Conservation (phyloP, 2,888 invertebrate genomes). For the Pediacus dermestoides region DNA sequence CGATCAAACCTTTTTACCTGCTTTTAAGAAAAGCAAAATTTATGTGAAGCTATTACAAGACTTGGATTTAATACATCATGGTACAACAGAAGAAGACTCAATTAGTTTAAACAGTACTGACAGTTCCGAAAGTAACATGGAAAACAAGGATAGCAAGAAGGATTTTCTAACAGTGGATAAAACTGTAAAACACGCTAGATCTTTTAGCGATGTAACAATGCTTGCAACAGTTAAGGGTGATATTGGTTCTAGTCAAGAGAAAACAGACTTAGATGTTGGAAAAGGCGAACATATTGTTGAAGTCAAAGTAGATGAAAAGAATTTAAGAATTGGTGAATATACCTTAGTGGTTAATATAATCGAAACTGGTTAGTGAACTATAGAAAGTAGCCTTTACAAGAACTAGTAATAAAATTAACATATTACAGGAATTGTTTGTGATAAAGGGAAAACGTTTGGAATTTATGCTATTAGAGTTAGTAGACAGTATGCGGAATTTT, state of each 20-base stretch:
- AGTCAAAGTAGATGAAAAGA: conserved; percentile 27
- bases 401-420: no score
- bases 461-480: conserved; percentile 84
- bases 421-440: conserved; percentile 67
- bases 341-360: conserved; percentile 59
- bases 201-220: conserved; percentile 46
- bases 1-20: conserved; percentile 60
- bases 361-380: conserved; percentile 56
- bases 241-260: conserved; percentile 22
- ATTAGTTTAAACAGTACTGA: conserved; percentile 57
- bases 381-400: no score
- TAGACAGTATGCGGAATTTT: conserved; percentile 62
- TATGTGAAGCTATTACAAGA: conserved; percentile 71
- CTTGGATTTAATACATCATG: conserved; percentile 63
- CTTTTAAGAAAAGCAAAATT: conserved; percentile 63
- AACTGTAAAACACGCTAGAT: conserved; percentile 44
- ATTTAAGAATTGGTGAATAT: conserved; percentile 43
- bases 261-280: conserved; percentile 12
- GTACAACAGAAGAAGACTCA: conserved; percentile 56
- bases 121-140: conserved; percentile 44
- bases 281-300: conserved; percentile 13
- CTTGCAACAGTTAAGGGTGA: conserved; percentile 17
- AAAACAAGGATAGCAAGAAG: neutral
- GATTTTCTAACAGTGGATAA: conserved; percentile 19
- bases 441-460: conserved; percentile 81